Base-by-base conservation (phyloP, 2,113 vertebrate species). In the Calypte anna region DNA sequence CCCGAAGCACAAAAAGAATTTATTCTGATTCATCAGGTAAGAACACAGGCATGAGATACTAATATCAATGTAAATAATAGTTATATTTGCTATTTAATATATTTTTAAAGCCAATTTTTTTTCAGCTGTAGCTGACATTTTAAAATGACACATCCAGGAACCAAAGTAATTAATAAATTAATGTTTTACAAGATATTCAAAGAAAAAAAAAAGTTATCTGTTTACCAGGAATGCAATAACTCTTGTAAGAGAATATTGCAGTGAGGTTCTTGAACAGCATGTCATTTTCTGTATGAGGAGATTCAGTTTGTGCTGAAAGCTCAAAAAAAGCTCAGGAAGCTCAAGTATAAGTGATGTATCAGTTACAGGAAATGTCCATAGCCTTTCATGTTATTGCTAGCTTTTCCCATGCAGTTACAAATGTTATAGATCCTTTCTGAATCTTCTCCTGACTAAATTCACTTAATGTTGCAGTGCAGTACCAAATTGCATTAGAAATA, bases 21-120 rank as follows among this genome's bases (percentile, higher is more conserved):
- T 89, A 96, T 38, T 96, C 96, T 53, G 96, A 98, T 93, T 97
- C 98, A 59, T 73, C 95, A 51, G 98, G 98, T 99, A 96, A 96
- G 97, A 90, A n/a, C 19, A 85, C 7, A 64, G 44, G 30, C 27
- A 30, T 44, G 46, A 58, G 59, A 27, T 54, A 72, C 72, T 30
- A 79, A 73, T 40, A 69, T 13, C 33, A 67, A 14, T 53, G 44
- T 17, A 88, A 90, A 74, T 25, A 62, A 64, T 15, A 77, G 4
- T 8, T 93, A 11, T 48, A 24, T 13, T 86, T 86, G 8, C 17
- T 61, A 1, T 33, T 73, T 78, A 31, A 12, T 36, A 68, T 67
- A 67, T 59, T 62, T 58, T 3, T 62, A 77, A 80, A 59, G n/a
- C 6, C 22, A n/a, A 57, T 31, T 28, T 36, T 74, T 22, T 62